Evolutionary conservation across 2,113 vertebrate species (phyloP).

Genomic region (Balaeniceps rex): DNA sequence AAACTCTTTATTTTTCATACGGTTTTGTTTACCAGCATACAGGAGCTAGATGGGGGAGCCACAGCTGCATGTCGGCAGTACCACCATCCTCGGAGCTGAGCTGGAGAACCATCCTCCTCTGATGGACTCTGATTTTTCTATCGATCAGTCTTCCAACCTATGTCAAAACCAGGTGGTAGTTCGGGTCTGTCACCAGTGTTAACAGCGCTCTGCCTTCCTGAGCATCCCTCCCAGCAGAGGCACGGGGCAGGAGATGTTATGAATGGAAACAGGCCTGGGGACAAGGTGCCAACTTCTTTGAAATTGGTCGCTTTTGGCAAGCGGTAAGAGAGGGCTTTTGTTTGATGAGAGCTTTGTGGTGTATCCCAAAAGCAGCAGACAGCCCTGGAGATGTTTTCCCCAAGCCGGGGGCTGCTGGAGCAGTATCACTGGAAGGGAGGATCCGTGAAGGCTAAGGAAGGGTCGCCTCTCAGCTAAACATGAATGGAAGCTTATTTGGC

Average conservation of each 20-base stretch:
- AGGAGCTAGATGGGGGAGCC: neutral
- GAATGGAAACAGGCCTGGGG: neutral
- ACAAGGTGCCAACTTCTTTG: neutral
- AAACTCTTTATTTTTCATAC: neutral
- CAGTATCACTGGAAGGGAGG: neutral
- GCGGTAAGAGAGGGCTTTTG: rapidly evolving
- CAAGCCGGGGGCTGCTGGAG: neutral
- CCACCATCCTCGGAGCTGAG: neutral
- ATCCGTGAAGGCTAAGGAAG: neutral
- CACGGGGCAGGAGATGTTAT: neutral
- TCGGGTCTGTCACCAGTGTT: neutral
- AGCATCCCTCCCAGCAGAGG: neutral
- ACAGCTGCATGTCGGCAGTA: rapidly evolving
- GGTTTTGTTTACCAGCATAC: neutral
- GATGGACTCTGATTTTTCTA: neutral
- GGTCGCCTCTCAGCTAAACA: neutral
- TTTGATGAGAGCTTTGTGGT: neutral
- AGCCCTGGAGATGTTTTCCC: neutral
- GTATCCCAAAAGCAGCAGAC: neutral
- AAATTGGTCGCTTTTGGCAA: rapidly evolving
- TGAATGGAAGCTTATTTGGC: neutral
- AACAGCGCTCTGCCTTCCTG: neutral
- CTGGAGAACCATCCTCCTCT: neutral
- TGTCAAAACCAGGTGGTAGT: rapidly evolving
- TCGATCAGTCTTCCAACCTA: rapidly evolving